Evolutionary conservation across 2,113 vertebrate genomes (phyloP), one percentile per base, ranked within the genome.

Genomic region (Crotalus helleri): DNA sequence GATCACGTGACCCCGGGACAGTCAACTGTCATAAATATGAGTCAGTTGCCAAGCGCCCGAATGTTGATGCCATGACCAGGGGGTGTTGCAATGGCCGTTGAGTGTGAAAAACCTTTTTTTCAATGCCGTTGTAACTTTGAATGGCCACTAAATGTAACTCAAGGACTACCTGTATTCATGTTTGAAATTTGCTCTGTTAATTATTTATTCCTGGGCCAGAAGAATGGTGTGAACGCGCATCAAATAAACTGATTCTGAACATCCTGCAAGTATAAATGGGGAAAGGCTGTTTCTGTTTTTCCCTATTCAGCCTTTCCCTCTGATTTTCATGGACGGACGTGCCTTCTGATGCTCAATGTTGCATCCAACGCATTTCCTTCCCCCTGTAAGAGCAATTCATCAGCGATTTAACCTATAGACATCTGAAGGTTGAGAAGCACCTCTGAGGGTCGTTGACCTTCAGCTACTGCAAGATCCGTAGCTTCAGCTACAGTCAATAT

Each of bases 391-490:
- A 96, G 94, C 96, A 96, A 98, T 97, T 97, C 96, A 97, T 97
- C 97, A 97, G 96, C 95, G 96, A 97, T 97, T 98, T 98, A 97
- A 97, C 97, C 97, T 97, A 97, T 97, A 97, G 97, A 97, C 96
- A 97, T 97, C 23, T 97, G 97, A 98, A 98, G 97, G 97, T 97
- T 97, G 96, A 91, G 95, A 94, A 97, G 95, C 95, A 97, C 95
- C 97, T 98, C 97, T 94, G 95, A 97, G 97, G 91, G 97, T 97
- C 96, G 96, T 97, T 98, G 97, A 98, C 97, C 97, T 98, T 98
- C 97, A 98, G 91, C 95, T 97, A 96, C 96, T 89, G 95, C 97
- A 97, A 97, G 94, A 97, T 96, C 87, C 97, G 91, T 94, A 98
- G 97, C 95, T 96, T 94, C 94, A 98, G 96, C 94, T 94, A 97